Conservation (phyloP, 2,797 vertebrate species). For the Aldrovandia affinis region DNA sequence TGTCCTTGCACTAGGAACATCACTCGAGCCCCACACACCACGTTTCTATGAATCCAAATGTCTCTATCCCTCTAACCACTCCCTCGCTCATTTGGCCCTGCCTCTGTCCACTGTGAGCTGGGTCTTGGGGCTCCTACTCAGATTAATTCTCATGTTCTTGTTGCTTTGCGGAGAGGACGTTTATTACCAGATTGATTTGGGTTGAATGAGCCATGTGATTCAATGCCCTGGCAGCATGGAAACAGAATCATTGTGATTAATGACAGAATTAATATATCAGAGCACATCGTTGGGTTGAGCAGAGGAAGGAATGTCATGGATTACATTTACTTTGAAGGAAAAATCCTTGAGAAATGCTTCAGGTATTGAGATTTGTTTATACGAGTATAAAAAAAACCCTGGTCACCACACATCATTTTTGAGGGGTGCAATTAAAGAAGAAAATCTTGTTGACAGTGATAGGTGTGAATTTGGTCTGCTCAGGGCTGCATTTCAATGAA, state of each 20-base stretch:
- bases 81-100: slow-evolving; percentile 15
- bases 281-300: slow-evolving; percentile 53
- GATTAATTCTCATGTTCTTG: slow-evolving; percentile 41
- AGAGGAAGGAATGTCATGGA: slow-evolving; percentile 41
- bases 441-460: neutral
- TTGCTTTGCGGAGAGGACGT: slow-evolving; percentile 22
- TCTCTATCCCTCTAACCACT: slow-evolving; percentile 17
- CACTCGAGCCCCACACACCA: too few relatives aligned
- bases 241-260: slow-evolving; percentile 69
- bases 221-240: slow-evolving; percentile 65
- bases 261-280: slow-evolving; percentile 52
- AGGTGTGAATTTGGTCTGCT: neutral
- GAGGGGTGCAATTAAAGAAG: neutral
- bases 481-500: neutral
- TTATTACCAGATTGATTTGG: slow-evolving; percentile 60
- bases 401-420: neutral
- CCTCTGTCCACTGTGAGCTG: neutral
- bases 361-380: slow-evolving; percentile 37
- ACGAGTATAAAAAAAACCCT: neutral
- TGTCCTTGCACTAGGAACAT: too few relatives aligned
- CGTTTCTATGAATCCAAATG: neutral
- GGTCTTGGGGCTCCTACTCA: neutral
- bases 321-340: slow-evolving; percentile 26
- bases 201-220: slow-evolving; percentile 59
- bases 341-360: slow-evolving; percentile 48